A percentile compares a stretch with the other conserved stretches of the same genome.
phyloP scores from a whole-genome alignment of 1,140 invertebrate genomes.

The Lepidotrigona ventralis region DNA sequence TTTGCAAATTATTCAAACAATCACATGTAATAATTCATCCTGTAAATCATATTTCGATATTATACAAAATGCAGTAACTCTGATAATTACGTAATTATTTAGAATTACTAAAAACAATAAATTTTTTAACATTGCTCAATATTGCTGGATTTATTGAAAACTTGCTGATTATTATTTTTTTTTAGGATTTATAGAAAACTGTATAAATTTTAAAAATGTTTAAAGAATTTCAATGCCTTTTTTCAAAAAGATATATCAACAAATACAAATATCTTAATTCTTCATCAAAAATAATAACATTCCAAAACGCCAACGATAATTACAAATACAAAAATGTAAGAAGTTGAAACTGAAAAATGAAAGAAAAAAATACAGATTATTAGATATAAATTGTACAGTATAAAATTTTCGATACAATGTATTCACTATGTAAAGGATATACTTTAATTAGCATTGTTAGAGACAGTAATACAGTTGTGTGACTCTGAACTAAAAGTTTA shows the following conservation, averaged over 20 bases:
- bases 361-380: neutral
- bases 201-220: neutral
- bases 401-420: slow-evolving; percentile 2
- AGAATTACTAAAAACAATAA: slow-evolving; percentile 19
- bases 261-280: neutral
- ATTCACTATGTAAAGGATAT: neutral
- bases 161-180: neutral
- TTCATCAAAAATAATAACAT: neutral
- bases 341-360: neutral
- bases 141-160: neutral
- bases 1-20: slow-evolving; percentile 8
- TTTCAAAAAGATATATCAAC: neutral
- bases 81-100: slow-evolving; percentile 3
- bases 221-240: neutral
- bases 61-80: neutral
- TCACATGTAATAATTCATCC: slow-evolving; percentile 12
- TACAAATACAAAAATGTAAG: neutral
- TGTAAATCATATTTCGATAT: slow-evolving; percentile 20
- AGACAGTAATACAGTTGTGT: slow-evolving; percentile 1
- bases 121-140: slow-evolving; percentile 27
- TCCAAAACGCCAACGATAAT: neutral
- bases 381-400: slow-evolving; percentile 15
- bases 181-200: neutral
- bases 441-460: slow-evolving; percentile 16
- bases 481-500: slow-evolving; percentile 23